These are phyloP conservation scores for Eupeodes luniger DNA, from an alignment of 2,888 invertebrate species.

Conservation along the genomic window DNA sequence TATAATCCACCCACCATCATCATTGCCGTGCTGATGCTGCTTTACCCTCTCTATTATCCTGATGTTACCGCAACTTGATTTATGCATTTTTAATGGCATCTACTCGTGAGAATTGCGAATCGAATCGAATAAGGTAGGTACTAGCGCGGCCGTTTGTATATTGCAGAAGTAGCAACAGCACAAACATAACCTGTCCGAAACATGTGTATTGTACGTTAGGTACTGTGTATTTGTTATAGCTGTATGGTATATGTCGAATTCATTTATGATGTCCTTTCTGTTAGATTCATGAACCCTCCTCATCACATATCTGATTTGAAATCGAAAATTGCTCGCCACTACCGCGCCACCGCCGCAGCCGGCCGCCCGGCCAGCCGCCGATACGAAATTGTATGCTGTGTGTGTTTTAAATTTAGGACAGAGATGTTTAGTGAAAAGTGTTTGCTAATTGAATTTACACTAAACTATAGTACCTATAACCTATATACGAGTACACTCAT, in stretches of 20 bases:
- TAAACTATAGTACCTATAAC: slow-evolving; percentile 23
- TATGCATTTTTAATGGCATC: slow-evolving; percentile 70
- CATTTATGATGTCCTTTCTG: background rate
- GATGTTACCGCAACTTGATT: slow-evolving; percentile 59
- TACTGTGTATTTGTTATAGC: too few species aligned
- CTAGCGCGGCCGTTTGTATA: too few species aligned
- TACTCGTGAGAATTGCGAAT: slow-evolving; percentile 43
- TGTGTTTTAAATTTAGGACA: slow-evolving; percentile 41
- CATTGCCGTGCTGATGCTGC: background rate
- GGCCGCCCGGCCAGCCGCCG: too few species aligned
- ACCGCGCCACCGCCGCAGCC: too few species aligned
- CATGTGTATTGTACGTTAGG: background rate
- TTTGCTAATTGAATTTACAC: slow-evolving; percentile 70
- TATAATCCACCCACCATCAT: background rate
- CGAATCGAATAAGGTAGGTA: background rate
- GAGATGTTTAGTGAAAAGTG: slow-evolving; percentile 49
- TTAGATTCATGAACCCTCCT: too few species aligned
- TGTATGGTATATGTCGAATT: background rate
- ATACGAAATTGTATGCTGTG: slow-evolving; percentile 2
- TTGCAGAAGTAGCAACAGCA: background rate
- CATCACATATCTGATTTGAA: background rate
- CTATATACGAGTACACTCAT: background rate
- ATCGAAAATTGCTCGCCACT: background rate
- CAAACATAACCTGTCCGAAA: slow-evolving; percentile 9
- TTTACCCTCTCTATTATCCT: slow-evolving; percentile 50